Percentiles rank a stretch among this genome's conserved stretches.
phyloP scores from a whole-genome alignment of 2,888 invertebrate genomes.

The Margaritifera margaritifera region DNA sequence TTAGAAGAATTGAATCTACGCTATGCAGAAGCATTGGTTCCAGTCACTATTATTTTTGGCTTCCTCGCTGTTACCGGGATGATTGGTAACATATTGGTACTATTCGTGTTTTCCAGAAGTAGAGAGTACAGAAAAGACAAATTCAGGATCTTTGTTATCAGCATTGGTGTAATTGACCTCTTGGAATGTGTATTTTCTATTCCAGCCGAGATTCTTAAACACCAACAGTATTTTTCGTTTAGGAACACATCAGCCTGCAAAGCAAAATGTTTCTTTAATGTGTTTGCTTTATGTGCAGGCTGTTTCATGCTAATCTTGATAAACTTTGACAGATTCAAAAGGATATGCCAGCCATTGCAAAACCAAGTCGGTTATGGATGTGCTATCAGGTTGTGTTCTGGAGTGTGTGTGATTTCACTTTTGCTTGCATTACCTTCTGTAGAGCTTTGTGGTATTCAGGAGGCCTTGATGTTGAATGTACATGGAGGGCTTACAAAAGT shows the following conservation, averaged over 20 bases:
- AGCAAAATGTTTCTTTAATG: slow-evolving; percentile 32
- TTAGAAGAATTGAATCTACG: slow-evolving; percentile 21
- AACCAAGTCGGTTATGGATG: slow-evolving; percentile 22
- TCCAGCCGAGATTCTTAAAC: slow-evolving; percentile 32
- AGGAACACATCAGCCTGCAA: slow-evolving; percentile 21
- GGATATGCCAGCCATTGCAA: slow-evolving; percentile 31
- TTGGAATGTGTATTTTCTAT: slow-evolving; percentile 23
- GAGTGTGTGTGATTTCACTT: slow-evolving; percentile 9
- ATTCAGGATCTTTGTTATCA: slow-evolving; percentile 30
- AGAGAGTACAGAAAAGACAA: slow-evolving; percentile 29
- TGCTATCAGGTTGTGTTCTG: slow-evolving; percentile 15
- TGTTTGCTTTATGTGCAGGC: slow-evolving; percentile 19
- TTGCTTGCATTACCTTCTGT: slow-evolving; percentile 23
- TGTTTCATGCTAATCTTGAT: slow-evolving; percentile 23
- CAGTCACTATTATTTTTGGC: slow-evolving; percentile 19
- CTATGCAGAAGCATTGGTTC: slow-evolving; percentile 22
- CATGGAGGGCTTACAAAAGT: slow-evolving; percentile 18
- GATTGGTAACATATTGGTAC: slow-evolving; percentile 27
- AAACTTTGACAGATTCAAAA: slow-evolving; percentile 27
- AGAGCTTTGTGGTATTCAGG: slow-evolving; percentile 18
- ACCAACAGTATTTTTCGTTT: slow-evolving; percentile 19
- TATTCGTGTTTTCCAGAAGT: slow-evolving; percentile 21
- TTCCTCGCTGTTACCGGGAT: slow-evolving; percentile 21
- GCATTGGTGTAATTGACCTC: slow-evolving; percentile 21
- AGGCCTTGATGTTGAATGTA: slow-evolving; percentile 10